Base-by-base conservation (phyloP, 2,888 invertebrate genomes). In the Petrolisthes manimaculis region DNA sequence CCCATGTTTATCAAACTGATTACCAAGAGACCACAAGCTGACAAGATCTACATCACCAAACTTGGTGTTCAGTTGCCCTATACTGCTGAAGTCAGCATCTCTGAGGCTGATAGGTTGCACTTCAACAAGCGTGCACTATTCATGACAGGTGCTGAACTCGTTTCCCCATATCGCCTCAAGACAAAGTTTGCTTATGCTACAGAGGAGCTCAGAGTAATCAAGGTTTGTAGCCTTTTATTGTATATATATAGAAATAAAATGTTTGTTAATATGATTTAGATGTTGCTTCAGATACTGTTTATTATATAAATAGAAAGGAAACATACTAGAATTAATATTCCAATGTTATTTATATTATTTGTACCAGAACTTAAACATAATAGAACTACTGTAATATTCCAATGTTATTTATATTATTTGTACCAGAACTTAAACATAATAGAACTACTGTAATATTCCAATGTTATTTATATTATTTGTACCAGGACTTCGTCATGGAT, bases 1-100 rank as follows among this genome's bases (percentile, higher is more conserved):
- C 84, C 84, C 6, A 67, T 61, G 18, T 88, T 88, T 77, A 9
- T 88, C 56, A 69, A 88, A 21, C 5, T 88, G 69, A 56, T n/a
- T 21, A 6, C 61, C 9, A 75, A 61, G 37, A 84, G 54, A n/a
- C 61, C 9, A 2, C 55, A 53, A 24, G 53, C n/a, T 18, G 67
- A 79, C 24, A 74, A 61, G 3, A 51, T 84, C 67, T 80, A 84
- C 67, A 80, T 6, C 61, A 14, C 67, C 21, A 84, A 61, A 51
- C 2, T 88, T 6, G 88, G 88, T 6, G 24, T 74, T 37, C 79
- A 74, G n/a, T 18, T 53, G 9, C 84, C 80, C 12, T 18, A 75
- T 37, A 84, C 37, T 8, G 84, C 80, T 3, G 80, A 84, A 24
- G n/a, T 75, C 6, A 81, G 84, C 67, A 8, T 84, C 14, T 78